Percentiles rank a stretch among this genome's conserved stretches.
phyloP scores from a whole-genome alignment of 2,113 vertebrate genomes.

The Tauraco erythrolophus region DNA sequence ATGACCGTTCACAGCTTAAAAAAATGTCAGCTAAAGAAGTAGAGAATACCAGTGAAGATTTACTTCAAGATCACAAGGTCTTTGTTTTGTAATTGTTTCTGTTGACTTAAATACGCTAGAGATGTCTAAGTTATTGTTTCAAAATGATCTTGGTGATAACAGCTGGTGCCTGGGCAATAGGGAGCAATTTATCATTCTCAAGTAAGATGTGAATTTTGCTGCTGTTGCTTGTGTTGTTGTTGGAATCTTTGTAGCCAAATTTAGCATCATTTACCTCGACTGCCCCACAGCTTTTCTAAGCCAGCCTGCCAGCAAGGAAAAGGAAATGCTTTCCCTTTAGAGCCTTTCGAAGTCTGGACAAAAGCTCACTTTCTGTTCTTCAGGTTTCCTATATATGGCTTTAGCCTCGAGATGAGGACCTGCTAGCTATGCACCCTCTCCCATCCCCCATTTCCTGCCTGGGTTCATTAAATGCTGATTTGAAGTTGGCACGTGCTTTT shows the following conservation, averaged over 20 bases:
- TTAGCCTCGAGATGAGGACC: constrained; percentile 82
- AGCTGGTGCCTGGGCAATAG: neutral
- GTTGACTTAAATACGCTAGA: neutral
- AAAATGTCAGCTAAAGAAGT: neutral
- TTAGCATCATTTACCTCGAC: neutral
- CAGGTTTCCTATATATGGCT: constrained; percentile 73
- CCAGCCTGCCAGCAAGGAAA: neutral
- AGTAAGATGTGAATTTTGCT: neutral
- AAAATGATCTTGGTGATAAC: neutral
- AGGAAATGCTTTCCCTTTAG: constrained; percentile 58
- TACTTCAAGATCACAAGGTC: neutral
- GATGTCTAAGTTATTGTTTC: neutral
- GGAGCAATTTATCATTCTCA: neutral
- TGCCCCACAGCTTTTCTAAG: neutral
- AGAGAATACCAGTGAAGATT: neutral
- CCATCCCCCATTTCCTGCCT: constrained; percentile 86
- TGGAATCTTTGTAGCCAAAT: neutral
- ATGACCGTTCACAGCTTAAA: neutral
- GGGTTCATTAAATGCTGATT: constrained; percentile 83
- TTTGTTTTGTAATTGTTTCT: neutral
- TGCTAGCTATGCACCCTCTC: constrained; percentile 65
- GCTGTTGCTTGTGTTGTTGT: neutral
- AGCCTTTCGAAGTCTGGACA: constrained; percentile 35
- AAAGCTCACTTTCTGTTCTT: constrained; percentile 82
- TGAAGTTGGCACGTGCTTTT: constrained; percentile 75